Evolutionary conservation across 2,797 vertebrate species (phyloP).

Genomic region (Toxotes lorentzi): DNA sequence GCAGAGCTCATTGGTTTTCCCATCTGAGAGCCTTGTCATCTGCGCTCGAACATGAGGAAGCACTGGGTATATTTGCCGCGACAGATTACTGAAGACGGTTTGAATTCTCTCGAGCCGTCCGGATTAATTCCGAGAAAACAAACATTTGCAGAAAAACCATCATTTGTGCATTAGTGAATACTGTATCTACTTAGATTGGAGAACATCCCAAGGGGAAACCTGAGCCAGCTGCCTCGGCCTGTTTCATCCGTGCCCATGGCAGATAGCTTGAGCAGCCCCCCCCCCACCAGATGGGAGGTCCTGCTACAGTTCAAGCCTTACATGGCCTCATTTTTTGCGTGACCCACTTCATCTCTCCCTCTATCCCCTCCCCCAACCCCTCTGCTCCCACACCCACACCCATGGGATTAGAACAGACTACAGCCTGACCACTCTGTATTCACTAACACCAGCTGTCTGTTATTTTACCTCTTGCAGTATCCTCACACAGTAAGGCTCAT

Average conservation of each 20-base stretch:
- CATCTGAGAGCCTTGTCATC: background rate
- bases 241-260: conserved; percentile 15
- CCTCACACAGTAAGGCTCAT: background rate
- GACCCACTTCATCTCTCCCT: conserved; percentile 75
- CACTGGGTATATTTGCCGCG: background rate
- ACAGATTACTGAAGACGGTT: background rate
- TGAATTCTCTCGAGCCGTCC: background rate
- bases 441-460: conserved; percentile 44
- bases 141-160: background rate
- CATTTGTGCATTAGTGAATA: background rate
- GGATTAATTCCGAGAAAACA: background rate
- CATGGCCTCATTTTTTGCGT: conserved; percentile 74
- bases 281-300: conserved; percentile 76
- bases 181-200: background rate
- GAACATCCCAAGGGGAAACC: conserved; percentile 30
- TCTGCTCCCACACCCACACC: conserved; percentile 43
- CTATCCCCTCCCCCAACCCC: conserved; percentile 20
- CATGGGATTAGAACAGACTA: conserved; percentile 66
- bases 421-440: conserved; percentile 6
- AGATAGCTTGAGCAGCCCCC: conserved; percentile 10
- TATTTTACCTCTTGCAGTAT: conserved; percentile 21
- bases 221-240: conserved; percentile 37
- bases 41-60: background rate
- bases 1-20: background rate
- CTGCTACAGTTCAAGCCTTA: conserved; percentile 67